A percentile compares a stretch with the other conserved stretches of the same genome.
Evolutionary conservation across 2,888 invertebrate genomes (phyloP).

Genomic region (Unio delphinus): DNA sequence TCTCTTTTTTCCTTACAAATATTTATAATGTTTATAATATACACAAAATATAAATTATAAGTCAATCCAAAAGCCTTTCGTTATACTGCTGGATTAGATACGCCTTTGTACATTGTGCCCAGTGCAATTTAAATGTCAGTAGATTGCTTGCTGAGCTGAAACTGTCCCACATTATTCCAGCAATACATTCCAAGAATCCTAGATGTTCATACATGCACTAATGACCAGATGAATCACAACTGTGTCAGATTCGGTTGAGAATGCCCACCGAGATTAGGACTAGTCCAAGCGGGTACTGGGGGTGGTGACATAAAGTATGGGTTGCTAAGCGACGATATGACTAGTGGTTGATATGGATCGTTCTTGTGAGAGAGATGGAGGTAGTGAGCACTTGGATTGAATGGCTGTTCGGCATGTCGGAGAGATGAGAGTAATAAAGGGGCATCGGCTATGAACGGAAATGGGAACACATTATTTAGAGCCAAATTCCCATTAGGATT

Average conservation of each 20-base stretch:
- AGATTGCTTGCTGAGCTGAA: no score
- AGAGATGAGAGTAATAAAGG: constrained; percentile 53
- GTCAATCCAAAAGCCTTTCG: no score
- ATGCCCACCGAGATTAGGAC: constrained; percentile 6
- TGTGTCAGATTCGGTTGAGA: constrained; percentile 17
- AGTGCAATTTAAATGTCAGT: no score
- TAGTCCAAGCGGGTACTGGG: constrained; percentile 33
- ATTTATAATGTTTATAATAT: no score
- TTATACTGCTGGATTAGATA: no score
- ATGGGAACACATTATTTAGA: constrained; percentile 50
- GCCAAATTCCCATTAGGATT: neutral
- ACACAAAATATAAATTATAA: no score
- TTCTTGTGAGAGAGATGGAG: constrained; percentile 32
- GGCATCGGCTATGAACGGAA: constrained; percentile 56
- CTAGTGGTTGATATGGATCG: constrained; percentile 52
- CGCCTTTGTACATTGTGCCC: no score
- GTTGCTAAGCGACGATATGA: constrained; percentile 54
- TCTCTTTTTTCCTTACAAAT: no score
- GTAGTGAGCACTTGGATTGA: constrained; percentile 41
- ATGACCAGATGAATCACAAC: neutral
- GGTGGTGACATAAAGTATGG: constrained; percentile 46
- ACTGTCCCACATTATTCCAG: no score
- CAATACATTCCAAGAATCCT: no score
- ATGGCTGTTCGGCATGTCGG: constrained; percentile 44
- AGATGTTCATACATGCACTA: no score